These are phyloP conservation scores for Copsychus sechellarum DNA, from an alignment of 2,113 vertebrate species.

Conservation along the genomic window DNA sequence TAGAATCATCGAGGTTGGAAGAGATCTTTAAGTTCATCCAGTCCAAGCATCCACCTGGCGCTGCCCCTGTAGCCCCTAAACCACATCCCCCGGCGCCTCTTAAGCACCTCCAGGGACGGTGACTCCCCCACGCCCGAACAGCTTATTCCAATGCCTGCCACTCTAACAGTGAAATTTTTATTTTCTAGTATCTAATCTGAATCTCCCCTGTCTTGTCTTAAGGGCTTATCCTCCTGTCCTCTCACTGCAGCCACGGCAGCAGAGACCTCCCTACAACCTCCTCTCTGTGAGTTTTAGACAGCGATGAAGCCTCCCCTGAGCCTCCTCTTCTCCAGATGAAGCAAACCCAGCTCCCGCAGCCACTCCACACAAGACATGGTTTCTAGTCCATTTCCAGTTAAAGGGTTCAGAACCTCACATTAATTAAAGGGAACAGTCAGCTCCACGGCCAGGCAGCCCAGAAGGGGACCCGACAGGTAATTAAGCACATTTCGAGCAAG, in stretches of 20 bases:
- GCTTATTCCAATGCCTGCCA: no score
- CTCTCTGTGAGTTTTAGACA: background rate
- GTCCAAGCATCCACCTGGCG: background rate
- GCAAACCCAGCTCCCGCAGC: background rate
- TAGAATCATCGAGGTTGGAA: background rate
- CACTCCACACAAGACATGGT: background rate
- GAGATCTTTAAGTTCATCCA: background rate
- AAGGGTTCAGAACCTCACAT: background rate
- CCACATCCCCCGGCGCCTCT: background rate
- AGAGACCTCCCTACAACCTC: background rate
- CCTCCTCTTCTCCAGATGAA: background rate
- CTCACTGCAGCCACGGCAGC: background rate
- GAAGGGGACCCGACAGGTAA: background rate
- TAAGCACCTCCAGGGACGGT: background rate
- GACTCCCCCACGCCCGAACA: no score
- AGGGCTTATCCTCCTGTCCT: no score
- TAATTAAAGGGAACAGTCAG: background rate
- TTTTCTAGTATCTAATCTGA: background rate
- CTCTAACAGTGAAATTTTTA: background rate
- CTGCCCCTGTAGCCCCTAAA: background rate
- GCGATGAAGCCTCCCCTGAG: rapidly evolving
- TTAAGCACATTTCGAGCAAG: background rate
- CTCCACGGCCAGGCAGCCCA: background rate
- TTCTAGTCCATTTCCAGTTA: background rate
- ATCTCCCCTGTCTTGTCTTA: no score